Evolutionary conservation across 2,888 invertebrate species (phyloP).

Genomic region (Cryptophagus acutangulus): DNA sequence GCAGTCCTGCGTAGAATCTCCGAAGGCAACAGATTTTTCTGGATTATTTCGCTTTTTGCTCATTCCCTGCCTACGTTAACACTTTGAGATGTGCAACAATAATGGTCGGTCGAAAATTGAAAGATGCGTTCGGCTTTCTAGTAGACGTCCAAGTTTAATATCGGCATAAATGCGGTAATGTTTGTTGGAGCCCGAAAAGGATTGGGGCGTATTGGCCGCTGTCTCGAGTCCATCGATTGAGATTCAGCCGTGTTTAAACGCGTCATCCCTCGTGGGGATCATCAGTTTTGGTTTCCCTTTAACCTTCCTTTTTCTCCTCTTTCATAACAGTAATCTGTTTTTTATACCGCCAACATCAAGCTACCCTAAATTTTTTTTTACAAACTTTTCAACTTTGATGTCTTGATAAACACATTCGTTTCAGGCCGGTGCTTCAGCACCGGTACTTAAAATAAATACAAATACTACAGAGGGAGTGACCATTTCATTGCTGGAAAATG

Average conservation of each 20-base stretch:
- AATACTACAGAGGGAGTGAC: too few relatives aligned
- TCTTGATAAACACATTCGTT: constrained; percentile 24
- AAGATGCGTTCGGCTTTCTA: too few relatives aligned
- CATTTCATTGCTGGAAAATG: too few relatives aligned
- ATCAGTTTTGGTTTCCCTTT: constrained; percentile 35
- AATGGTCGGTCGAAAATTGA: too few relatives aligned
- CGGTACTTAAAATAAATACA: too few relatives aligned
- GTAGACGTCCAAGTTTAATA: constrained; percentile 15
- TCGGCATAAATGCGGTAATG: constrained; percentile 16
- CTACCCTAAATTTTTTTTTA: constrained; percentile 23
- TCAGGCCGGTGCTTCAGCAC: too few relatives aligned
- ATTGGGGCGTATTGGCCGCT: constrained; percentile 18
- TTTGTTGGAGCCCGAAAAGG: constrained; percentile 14
- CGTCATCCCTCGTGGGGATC: constrained; percentile 34
- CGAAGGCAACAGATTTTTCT: too few relatives aligned
- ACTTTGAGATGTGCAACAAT: too few relatives aligned
- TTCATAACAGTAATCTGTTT: constrained; percentile 37
- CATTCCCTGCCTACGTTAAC: too few relatives aligned
- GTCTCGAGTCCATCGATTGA: constrained; percentile 28
- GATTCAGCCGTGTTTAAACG: constrained; percentile 31
- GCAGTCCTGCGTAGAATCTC: too few relatives aligned
- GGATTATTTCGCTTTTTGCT: too few relatives aligned
- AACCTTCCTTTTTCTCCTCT: constrained; percentile 30
- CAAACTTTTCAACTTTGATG: constrained; percentile 24
- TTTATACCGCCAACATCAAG: constrained; percentile 33